These are phyloP conservation scores for Exephanes ischioxanthus DNA, from an alignment of 2,888 invertebrate genomes.

Conservation along the genomic window DNA sequence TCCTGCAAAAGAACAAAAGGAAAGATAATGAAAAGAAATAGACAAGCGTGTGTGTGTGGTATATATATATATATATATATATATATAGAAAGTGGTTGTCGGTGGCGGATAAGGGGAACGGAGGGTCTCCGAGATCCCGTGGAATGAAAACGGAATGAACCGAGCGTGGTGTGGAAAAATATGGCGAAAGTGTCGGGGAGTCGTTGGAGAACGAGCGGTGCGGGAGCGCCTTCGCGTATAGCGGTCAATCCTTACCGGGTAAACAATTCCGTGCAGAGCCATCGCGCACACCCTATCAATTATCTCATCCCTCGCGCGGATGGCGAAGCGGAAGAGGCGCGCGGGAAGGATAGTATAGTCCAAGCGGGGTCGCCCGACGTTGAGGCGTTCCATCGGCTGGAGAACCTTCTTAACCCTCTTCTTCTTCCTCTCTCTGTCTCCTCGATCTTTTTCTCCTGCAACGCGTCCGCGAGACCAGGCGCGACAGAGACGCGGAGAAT, in stretches of 20 bases:
- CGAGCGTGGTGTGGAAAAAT: conserved; percentile 44
- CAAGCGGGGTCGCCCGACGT: conserved; percentile 45
- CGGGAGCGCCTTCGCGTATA: conserved; percentile 72
- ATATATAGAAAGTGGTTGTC: conserved; percentile 20
- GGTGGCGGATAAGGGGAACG: conserved; percentile 30
- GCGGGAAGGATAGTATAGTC: background rate
- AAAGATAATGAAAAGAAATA: conserved; percentile 40
- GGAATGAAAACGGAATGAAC: conserved; percentile 67
- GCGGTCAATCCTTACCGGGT: conserved; percentile 79
- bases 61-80: background rate
- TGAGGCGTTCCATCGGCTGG: conserved; percentile 56
- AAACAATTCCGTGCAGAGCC: conserved; percentile 75
- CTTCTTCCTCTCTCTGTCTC: conserved; percentile 20
- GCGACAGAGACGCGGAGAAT: conserved; percentile 39
- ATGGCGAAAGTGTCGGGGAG: conserved; percentile 49
- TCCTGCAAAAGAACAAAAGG: conserved; percentile 11
- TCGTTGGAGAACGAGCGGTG: conserved; percentile 57
- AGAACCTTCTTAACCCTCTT: conserved; percentile 46
- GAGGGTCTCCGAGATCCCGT: conserved; percentile 36
- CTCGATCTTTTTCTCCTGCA: conserved; percentile 35
- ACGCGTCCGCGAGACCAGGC: conserved; percentile 55
- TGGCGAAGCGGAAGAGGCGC: conserved; percentile 33
- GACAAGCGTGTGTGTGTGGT: conserved; percentile 17
- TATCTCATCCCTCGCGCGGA: conserved; percentile 73
- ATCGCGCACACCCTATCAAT: conserved; percentile 76